These are phyloP conservation scores for Pristionchus exspectatus DNA, from an alignment of 2,888 invertebrate species.

Conservation along the genomic window DNA sequence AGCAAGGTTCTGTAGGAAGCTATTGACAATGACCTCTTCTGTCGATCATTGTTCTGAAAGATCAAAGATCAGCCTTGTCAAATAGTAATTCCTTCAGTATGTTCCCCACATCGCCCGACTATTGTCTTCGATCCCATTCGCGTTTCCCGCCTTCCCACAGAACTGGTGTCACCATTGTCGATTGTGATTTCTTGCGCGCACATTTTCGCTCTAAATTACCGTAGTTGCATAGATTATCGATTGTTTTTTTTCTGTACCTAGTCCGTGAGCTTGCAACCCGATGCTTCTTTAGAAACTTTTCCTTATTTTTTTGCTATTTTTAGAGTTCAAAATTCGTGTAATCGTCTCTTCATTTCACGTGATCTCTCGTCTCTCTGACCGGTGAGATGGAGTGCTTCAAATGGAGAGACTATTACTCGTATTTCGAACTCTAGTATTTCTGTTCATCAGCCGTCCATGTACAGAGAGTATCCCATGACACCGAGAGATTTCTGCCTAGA, in stretches of 20 bases:
- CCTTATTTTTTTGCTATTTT: neutral
- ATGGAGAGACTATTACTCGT: no score
- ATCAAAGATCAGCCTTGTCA: neutral
- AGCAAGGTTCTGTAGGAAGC: conserved; percentile 16
- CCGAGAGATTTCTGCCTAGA: neutral
- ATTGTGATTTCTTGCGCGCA: neutral
- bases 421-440: no score
- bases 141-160: neutral
- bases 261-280: conserved; percentile 8
- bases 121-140: conserved; percentile 5
- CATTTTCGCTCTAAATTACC: neutral
- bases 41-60: neutral
- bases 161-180: conserved; percentile 7
- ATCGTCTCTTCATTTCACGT: no score
- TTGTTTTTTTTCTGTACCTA: conserved; percentile 38
- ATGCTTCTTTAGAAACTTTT: conserved; percentile 1
- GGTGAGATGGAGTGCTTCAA: no score
- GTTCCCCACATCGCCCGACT: neutral
- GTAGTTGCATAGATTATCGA: conserved; percentile 39
- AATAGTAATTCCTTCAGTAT: neutral
- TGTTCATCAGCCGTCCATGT: neutral
- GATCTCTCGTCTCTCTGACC: no score
- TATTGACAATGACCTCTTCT: neutral
- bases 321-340: neutral
- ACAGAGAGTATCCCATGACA: conserved; percentile 35